A percentile compares a stretch with the other conserved stretches of the same genome.
These are phyloP conservation scores for Antheraea yamamai DNA, from an alignment of 2,888 invertebrate species.

Conservation along the genomic window DNA sequence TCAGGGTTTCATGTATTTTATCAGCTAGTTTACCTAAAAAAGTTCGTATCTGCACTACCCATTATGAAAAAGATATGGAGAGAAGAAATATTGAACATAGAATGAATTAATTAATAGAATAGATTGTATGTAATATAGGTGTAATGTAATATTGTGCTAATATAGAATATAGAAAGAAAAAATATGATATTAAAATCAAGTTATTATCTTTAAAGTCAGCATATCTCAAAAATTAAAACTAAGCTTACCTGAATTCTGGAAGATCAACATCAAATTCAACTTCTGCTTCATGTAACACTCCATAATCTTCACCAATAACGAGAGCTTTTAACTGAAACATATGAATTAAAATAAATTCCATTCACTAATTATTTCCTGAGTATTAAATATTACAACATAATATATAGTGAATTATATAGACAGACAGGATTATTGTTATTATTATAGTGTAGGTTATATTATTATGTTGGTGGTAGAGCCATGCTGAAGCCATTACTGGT, in stretches of 20 bases:
- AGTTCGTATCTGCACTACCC: no score
- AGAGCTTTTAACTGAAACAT: constrained; percentile 91
- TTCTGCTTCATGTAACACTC: constrained; percentile 88
- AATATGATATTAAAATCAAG: neutral
- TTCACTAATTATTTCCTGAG: neutral
- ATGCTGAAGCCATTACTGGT: no score
- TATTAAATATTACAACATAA: neutral
- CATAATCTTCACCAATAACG: constrained; percentile 88
- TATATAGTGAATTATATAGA: neutral
- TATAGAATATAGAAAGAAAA: neutral
- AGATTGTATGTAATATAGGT: no score
- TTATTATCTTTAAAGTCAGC: neutral
- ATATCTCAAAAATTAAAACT: neutral
- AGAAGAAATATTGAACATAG: no score
- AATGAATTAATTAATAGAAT: no score
- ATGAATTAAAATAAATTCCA: neutral
- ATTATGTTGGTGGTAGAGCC: no score
- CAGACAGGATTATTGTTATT: neutral
- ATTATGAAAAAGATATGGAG: no score
- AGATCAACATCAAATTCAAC: constrained; percentile 96
- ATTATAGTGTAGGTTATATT: no score
- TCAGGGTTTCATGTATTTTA: no score
- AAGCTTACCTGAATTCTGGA: constrained; percentile 92
- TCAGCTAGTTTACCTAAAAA: no score
- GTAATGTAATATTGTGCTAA: no score